Conservation (phyloP, 2,797 vertebrate genomes). For the Centroberyx gerrardi region DNA sequence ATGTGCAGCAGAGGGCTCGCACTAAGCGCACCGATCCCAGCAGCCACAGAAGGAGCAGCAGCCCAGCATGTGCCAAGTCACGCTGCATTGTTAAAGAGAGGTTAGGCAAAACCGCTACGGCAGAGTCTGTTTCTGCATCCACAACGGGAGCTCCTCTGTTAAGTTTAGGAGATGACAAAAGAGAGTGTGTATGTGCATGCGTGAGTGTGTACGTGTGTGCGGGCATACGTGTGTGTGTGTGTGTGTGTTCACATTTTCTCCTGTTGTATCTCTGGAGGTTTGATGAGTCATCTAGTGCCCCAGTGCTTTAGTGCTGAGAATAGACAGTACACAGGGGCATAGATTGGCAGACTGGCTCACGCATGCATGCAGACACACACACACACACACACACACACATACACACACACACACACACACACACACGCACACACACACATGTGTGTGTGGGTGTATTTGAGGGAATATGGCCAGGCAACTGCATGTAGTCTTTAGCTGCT, state of each 20-base stretch:
- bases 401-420: constrained; percentile 9
- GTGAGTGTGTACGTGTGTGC: constrained; percentile 18
- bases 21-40: constrained; percentile 52
- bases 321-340: constrained; percentile 11
- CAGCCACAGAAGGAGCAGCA: constrained; percentile 46
- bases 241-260: constrained; percentile 13
- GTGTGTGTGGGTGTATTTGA: constrained; percentile 12
- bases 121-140: constrained; percentile 36
- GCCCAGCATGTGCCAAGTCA: constrained; percentile 60
- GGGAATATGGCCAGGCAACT: not conserved
- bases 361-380: constrained; percentile 9
- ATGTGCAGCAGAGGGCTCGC: constrained; percentile 54
- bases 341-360: not conserved
- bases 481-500: constrained; percentile 1
- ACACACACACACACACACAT: constrained; percentile 2
- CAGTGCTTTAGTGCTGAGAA: constrained; percentile 16
- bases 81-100: constrained; percentile 62
- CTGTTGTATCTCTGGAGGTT: constrained; percentile 49
- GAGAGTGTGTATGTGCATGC: not conserved
- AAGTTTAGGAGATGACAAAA: not conserved
- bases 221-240: constrained; percentile 18
- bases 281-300: constrained; percentile 51
- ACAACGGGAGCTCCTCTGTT: constrained; percentile 10
- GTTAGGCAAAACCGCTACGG: constrained; percentile 43
- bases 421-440: not conserved